Evolutionary conservation across 2,113 vertebrate genomes (phyloP).

Genomic region (Psammodynastes pulverulentus): DNA sequence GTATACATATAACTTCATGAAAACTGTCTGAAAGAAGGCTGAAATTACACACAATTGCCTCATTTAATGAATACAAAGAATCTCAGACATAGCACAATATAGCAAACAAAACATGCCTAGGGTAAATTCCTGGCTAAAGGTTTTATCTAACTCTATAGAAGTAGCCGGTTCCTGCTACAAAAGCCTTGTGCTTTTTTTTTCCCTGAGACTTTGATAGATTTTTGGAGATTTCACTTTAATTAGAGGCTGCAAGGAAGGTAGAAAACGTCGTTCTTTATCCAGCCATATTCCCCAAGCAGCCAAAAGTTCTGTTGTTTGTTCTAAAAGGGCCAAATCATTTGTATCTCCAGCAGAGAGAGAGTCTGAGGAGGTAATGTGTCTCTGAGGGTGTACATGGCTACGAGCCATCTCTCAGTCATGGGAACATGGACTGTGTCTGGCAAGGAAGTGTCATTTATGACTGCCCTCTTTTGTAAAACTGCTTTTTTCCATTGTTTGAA

Average conservation of each 20-base stretch:
- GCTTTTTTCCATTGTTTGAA: neutral
- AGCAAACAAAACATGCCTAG: neutral
- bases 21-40: neutral
- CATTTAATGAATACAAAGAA: neutral
- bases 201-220: neutral
- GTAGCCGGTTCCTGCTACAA: neutral
- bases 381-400: neutral
- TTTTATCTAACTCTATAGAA: neutral
- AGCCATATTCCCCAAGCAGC: neutral
- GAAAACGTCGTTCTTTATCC: neutral
- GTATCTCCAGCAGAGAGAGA: neutral
- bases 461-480: neutral
- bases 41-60: neutral
- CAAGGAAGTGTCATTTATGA: neutral
- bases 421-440: neutral
- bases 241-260: neutral
- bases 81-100: neutral
- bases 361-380: neutral
- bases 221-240: neutral
- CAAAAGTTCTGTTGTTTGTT: neutral
- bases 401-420: neutral
- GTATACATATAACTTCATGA: neutral
- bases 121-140: neutral
- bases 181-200: neutral
- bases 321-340: neutral